A percentile compares a stretch with the other conserved stretches of the same genome.
Conservation (phyloP, 2,888 invertebrate species). For the Agrochola macilenta region DNA sequence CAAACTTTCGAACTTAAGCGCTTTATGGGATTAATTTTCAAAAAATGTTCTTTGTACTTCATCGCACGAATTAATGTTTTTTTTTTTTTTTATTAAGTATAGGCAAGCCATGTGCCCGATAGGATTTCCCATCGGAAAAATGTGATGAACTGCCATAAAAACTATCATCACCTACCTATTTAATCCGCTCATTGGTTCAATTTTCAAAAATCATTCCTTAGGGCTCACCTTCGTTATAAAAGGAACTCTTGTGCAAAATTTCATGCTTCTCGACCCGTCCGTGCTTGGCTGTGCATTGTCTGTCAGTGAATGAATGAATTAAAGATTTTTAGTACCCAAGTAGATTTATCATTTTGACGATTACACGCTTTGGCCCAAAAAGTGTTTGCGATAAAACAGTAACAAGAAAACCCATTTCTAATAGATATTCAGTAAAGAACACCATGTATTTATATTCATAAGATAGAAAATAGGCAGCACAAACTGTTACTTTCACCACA, state of each 20-base stretch:
- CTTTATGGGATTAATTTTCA: too few relatives aligned
- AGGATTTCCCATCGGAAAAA: neutral
- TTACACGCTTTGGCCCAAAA: neutral
- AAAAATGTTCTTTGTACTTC: too few relatives aligned
- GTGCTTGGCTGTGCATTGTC: neutral
- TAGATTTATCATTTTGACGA: neutral
- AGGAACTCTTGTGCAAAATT: neutral
- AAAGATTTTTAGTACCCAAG: too few relatives aligned
- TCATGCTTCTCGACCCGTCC: neutral
- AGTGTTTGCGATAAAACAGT: neutral
- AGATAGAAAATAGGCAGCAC: conserved; percentile 27
- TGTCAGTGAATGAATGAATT: neutral
- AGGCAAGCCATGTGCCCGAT: neutral
- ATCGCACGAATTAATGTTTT: too few relatives aligned
- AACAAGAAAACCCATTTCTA: neutral
- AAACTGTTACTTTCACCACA: conserved; percentile 59
- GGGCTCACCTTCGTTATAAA: too few relatives aligned
- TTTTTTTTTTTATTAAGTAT: neutral
- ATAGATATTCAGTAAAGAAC: conserved; percentile 4
- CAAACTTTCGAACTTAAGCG: neutral
- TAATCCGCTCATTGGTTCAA: too few relatives aligned
- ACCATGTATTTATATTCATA: conserved; percentile 37
- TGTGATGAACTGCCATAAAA: neutral
- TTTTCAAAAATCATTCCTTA: too few relatives aligned
- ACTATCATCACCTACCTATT: neutral